Evolutionary conservation across 2,797 vertebrate species (phyloP).

Genomic region (Otus scops): DNA sequence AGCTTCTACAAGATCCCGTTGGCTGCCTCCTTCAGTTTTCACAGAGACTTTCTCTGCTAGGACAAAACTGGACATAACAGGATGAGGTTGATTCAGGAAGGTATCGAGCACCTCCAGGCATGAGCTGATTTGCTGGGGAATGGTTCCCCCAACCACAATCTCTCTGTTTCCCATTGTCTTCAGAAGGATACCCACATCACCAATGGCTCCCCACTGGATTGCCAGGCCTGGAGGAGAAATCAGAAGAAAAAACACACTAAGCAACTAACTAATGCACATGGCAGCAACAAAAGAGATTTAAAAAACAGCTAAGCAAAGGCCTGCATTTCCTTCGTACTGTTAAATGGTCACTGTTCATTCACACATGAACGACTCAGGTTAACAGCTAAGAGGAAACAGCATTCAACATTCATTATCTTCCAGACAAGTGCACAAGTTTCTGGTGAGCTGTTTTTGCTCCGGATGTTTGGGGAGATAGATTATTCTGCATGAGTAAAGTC

Average conservation of each 20-base stretch:
- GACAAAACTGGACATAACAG: slow-evolving; percentile 93
- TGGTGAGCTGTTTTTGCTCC: not conserved
- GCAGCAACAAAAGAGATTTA: not conserved
- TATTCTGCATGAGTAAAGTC: not conserved
- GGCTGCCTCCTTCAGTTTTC: slow-evolving; percentile 65
- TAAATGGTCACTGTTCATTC: not conserved
- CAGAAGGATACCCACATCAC: slow-evolving; percentile 91
- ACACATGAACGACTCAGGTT: not conserved
- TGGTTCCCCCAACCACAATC: slow-evolving; percentile 85
- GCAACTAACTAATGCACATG: not conserved
- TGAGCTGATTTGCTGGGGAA: slow-evolving; percentile 90
- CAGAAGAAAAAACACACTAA: not conserved
- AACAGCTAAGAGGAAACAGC: not conserved
- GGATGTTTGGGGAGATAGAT: not conserved
- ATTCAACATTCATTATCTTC: not conserved
- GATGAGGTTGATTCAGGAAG: slow-evolving; percentile 85
- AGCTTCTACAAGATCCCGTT: slow-evolving; percentile 85
- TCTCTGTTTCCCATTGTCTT: slow-evolving; percentile 87
- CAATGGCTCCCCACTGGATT: slow-evolving; percentile 94
- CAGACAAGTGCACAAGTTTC: not conserved
- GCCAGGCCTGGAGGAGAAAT: slow-evolving; percentile 79
- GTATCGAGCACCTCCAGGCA: slow-evolving; percentile 91
- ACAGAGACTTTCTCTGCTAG: slow-evolving; percentile 83
- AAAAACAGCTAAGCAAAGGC: not conserved
- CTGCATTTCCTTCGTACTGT: not conserved